These are phyloP conservation scores for Drosophila sordidapex DNA, from an alignment of 2,888 invertebrate species.

Conservation along the genomic window DNA sequence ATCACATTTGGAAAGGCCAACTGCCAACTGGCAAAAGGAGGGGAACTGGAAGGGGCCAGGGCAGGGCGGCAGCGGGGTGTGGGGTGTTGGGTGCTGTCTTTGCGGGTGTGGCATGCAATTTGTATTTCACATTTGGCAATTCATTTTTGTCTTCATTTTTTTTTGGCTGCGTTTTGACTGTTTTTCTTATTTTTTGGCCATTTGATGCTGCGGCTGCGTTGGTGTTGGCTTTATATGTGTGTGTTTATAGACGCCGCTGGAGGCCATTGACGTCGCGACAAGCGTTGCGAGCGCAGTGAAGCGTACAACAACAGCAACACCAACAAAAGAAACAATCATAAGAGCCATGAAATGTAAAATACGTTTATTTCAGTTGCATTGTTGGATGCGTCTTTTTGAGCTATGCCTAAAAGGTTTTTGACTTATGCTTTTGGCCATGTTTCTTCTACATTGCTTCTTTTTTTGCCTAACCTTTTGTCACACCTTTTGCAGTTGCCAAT, in stretches of 20 bases:
- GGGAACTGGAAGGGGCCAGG: background rate
- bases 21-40: constrained; percentile 26
- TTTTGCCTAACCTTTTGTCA: constrained; percentile 33
- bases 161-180: constrained; percentile 45
- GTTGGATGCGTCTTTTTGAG: constrained; percentile 53
- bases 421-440: constrained; percentile 42
- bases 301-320: constrained; percentile 51
- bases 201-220: constrained; percentile 51
- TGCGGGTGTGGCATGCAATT: constrained; percentile 71
- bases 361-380: constrained; percentile 44
- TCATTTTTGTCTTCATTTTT: constrained; percentile 38
- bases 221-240: constrained; percentile 6
- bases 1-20: constrained; percentile 59
- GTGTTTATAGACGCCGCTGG: constrained; percentile 45
- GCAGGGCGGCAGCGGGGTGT: background rate
- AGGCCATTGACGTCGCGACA: constrained; percentile 70
- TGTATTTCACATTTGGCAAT: constrained; percentile 74
- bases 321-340: constrained; percentile 21
- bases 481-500: constrained; percentile 22
- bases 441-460: constrained; percentile 11
- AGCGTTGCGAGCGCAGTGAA: constrained; percentile 60
- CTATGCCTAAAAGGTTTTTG: constrained; percentile 52
- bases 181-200: constrained; percentile 36
- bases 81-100: constrained; percentile 1
- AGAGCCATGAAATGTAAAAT: constrained; percentile 56